phyloP scores from a whole-genome alignment of 2,797 vertebrate genomes.

The Mus caroli region DNA sequence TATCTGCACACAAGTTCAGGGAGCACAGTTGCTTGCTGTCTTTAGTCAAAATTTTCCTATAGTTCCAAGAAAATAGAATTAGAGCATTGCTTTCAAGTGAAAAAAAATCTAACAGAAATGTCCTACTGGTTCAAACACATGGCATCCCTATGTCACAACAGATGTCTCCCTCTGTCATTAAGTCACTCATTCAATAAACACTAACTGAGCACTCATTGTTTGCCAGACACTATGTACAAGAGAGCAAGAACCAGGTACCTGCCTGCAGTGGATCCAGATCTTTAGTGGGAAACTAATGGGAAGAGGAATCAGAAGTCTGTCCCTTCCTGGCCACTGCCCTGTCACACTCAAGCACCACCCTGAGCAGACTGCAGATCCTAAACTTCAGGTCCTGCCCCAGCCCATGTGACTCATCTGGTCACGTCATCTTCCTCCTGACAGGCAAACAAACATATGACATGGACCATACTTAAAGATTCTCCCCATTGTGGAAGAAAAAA shows the following conservation, averaged over 20 bases:
- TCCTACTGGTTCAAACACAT: conserved; percentile 56
- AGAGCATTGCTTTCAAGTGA: conserved; percentile 35
- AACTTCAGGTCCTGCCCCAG: not conserved
- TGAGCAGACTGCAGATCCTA: not conserved
- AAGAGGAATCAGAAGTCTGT: not conserved
- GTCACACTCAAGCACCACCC: not conserved
- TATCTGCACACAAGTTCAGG: conserved; percentile 4
- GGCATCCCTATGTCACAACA: not conserved
- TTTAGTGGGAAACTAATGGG: not conserved
- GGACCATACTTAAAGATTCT: not conserved
- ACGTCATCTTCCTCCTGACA: not conserved
- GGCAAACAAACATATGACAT: not conserved
- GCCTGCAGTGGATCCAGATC: not conserved
- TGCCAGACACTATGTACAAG: conserved; percentile 23
- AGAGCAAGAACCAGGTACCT: not conserved
- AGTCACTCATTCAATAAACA: conserved; percentile 28
- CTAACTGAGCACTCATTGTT: not conserved
- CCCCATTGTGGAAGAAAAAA: not conserved
- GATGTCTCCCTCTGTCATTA: not conserved
- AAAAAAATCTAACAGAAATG: conserved; percentile 42
- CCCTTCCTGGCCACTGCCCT: not conserved
- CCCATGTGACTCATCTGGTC: not conserved
- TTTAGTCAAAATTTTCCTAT: not conserved
- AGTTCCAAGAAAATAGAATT: conserved; percentile 29
- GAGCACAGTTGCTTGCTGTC: not conserved